These are phyloP conservation scores for Chironomus riparius DNA, from an alignment of 2,888 invertebrate genomes.

Conservation along the genomic window DNA sequence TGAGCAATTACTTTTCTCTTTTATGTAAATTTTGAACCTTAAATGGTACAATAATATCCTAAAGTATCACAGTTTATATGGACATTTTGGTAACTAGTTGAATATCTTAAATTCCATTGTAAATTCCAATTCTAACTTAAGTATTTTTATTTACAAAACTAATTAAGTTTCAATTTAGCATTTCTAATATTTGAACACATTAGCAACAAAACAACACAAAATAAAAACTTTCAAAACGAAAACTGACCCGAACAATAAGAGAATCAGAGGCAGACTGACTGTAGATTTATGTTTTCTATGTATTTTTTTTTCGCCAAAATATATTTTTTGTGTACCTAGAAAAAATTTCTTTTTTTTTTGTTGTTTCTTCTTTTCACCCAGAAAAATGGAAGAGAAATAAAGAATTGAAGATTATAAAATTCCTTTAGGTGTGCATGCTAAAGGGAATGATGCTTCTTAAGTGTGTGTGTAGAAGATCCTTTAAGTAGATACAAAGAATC, in stretches of 20 bases:
- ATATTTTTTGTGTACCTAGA: not conserved
- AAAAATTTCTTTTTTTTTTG: constrained; percentile 10
- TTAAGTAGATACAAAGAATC: too few species aligned
- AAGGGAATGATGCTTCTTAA: too few species aligned
- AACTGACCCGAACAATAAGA: not conserved
- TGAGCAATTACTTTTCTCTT: not conserved
- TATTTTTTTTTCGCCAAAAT: constrained; percentile 4
- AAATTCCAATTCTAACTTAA: not conserved
- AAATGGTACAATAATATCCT: not conserved
- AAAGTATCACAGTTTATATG: not conserved
- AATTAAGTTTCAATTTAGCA: not conserved
- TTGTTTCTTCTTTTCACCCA: constrained; percentile 9
- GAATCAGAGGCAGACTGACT: constrained; percentile 10
- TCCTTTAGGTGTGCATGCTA: too few species aligned
- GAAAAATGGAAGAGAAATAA: not conserved
- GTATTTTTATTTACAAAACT: not conserved
- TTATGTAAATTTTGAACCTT: not conserved
- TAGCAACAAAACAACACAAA: not conserved
- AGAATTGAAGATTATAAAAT: not conserved
- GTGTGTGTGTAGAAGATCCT: too few species aligned
- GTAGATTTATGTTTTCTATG: not conserved
- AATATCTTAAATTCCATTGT: too few species aligned
- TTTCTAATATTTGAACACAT: not conserved
- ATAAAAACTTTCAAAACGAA: not conserved
- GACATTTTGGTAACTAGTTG: too few species aligned